Evolutionary conservation across 1,140 invertebrate species (phyloP), one percentile per base, ranked within the genome.

Genomic region (Drosophila murphyi): DNA sequence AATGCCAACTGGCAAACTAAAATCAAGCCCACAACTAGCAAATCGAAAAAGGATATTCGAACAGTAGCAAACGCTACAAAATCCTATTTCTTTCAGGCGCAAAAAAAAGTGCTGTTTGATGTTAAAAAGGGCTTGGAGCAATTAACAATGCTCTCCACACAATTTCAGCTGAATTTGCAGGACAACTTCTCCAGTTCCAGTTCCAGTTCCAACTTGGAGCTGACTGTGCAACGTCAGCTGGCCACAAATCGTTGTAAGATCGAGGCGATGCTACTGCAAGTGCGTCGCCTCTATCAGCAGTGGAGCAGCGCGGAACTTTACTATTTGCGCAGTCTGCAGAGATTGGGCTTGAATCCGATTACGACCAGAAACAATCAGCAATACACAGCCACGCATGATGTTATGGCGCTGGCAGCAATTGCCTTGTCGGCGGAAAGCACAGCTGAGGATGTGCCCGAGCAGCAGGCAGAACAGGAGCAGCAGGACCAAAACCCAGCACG

Each of bases 381-480:
- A 12, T 3, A 8, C 34, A 39, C 67, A 3, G 48, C 65, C 2
- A 90, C 81, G 1, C 86, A 89, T 61, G 60, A 76, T 12, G 68
- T 89, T 7, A 90, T 89, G 86, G 85, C 86, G 2, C 43, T 89
- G 5, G 85, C 85, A 39, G 86, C 85, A 3, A 89, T 89, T 50
- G 85, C 85, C 29, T 41, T 89, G 4, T 85, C 85, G 5, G 72
- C 73, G 28, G 86, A 90, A 56, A 50, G 39, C 51, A 56, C 5
- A 48, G 10, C 56, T 5, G 8, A 62, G 34, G 28, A 20, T 20
- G 20, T 20, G 20, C 20, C 20, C 1, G 20, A 35, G 10, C 4
- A 6, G 5, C 12, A 41, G 8, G 39, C 39, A n/a, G 10, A 60
- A 71, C 7, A 52, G 20, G 20, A 60, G 10, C 51, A 59, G 2